Base-by-base conservation (phyloP, 1,140 invertebrate species). In the Panulirus ornatus region DNA sequence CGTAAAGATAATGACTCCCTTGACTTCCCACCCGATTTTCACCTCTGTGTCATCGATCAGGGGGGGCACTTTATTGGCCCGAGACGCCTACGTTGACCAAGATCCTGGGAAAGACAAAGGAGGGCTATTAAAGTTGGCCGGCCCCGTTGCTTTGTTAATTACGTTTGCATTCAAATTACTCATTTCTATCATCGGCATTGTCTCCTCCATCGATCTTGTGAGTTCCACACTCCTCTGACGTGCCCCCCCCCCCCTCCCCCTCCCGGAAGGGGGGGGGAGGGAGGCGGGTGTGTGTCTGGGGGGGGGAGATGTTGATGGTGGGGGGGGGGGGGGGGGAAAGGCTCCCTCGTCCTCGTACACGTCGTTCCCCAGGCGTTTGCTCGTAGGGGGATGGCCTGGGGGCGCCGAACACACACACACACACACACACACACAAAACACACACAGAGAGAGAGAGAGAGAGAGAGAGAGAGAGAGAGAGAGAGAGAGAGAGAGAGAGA, bases 111-210 rank as follows among this genome's bases (percentile, higher is more conserved):
- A 81, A 71, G 75, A 86, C 83, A 86, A 86, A 85, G 84, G 89
- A 54, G 30, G 11, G 78, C 89, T 85, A 91, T 91, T 91, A 91
- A 91, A 81, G 54, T 84, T 47, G 75, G 73, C 51, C 66, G 75
- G 42, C 9, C 8, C 66, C 44, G 30, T n/a, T 78, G 89, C 84
- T 82, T 91, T 36, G 73, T 91, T 91, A 91, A 91, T 91, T 85
- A 85, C 83, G 83, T 91, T 91, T 91, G 89, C 89, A 91, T 91
- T 85, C 89, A 81, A 91, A 91, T 91, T 63, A 91, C 82, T 91
- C 71, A 91, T 91, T 91, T 82, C 82, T 85, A 91, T 91, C 89
- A 91, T 86, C 83, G 89, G 63, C 84, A 91, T 91, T 85, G 89
- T 91, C 89, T 86, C 36, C 76, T 63, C 73, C 30, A 91, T 91